Conservation (phyloP, 2,113 vertebrate species). For the Cynocephalus volans region DNA sequence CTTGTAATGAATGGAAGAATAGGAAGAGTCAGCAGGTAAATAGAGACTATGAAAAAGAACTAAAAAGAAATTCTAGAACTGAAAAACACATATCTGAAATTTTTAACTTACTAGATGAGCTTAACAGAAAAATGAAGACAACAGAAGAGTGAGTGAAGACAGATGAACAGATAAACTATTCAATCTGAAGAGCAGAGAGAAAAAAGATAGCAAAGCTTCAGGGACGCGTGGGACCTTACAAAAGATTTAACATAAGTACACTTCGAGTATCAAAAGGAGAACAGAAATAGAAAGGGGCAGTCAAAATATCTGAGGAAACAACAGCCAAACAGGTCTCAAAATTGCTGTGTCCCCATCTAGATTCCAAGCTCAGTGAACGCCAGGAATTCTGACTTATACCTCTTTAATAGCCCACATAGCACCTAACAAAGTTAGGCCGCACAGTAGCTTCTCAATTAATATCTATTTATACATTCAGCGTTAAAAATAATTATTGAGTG, state of each 20-base stretch:
- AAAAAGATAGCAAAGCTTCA: not conserved
- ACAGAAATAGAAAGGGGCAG: not conserved
- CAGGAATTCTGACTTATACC: not conserved
- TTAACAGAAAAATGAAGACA: not conserved
- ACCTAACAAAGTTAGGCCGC: not conserved
- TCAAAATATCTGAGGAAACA: not conserved
- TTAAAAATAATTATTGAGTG: not conserved
- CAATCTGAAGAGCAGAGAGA: not conserved
- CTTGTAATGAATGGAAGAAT: not conserved
- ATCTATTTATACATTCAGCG: not conserved
- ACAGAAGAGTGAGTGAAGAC: not conserved
- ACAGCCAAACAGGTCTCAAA: not conserved
- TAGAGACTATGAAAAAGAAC: constrained; percentile 39
- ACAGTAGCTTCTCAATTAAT: not conserved
- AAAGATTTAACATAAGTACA: not conserved
- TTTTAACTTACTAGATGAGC: not conserved
- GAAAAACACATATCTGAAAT: not conserved
- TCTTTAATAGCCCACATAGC: not conserved
- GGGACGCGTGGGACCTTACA: not conserved
- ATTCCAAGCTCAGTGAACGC: not conserved
- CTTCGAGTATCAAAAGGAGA: not conserved
- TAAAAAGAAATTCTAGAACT: constrained; percentile 55
- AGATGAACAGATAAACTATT: constrained; percentile 16
- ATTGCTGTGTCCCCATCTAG: not conserved
- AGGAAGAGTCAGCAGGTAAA: not conserved